Percentiles rank a stretch among this genome's conserved stretches.
Evolutionary conservation across 2,113 vertebrate genomes (phyloP).

Genomic region (Lophura nycthemera): DNA sequence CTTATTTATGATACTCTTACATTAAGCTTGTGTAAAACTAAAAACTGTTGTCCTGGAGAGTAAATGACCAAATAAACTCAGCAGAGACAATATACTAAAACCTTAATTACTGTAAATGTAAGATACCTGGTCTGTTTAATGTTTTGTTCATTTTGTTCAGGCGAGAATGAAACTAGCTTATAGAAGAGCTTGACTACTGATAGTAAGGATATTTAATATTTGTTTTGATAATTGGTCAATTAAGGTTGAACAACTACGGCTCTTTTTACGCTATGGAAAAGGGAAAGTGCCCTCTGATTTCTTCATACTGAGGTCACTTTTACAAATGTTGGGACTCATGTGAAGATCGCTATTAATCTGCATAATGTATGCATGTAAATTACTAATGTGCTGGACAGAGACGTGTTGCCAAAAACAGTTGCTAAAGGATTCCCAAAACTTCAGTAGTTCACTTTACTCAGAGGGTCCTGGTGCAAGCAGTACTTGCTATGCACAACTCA

Average conservation of each 20-base stretch:
- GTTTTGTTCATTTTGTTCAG: not conserved
- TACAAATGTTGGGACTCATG: not conserved
- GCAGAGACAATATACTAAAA: not conserved
- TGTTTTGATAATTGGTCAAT: fast-evolving
- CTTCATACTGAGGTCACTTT: not conserved
- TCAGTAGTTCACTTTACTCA: not conserved
- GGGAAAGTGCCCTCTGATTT: not conserved
- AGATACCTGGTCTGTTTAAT: not conserved
- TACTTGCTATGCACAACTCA: constrained; percentile 45
- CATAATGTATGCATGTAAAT: not conserved
- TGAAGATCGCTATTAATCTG: not conserved
- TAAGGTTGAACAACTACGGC: not conserved
- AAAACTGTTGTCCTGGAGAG: not conserved
- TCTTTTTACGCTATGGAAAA: not conserved
- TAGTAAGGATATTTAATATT: not conserved
- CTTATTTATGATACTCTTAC: not conserved
- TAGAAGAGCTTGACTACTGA: not conserved
- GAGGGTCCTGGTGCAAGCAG: not conserved
- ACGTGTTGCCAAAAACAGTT: not conserved
- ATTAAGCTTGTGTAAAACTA: not conserved
- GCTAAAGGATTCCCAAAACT: not conserved
- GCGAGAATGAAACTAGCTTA: not conserved
- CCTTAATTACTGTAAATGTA: not conserved
- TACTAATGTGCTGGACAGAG: no score
- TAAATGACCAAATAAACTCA: not conserved